A percentile compares a stretch with the other conserved stretches of the same genome.
Evolutionary conservation across 2,888 invertebrate genomes (phyloP).

Genomic region (Gisinianus flammeolus): DNA sequence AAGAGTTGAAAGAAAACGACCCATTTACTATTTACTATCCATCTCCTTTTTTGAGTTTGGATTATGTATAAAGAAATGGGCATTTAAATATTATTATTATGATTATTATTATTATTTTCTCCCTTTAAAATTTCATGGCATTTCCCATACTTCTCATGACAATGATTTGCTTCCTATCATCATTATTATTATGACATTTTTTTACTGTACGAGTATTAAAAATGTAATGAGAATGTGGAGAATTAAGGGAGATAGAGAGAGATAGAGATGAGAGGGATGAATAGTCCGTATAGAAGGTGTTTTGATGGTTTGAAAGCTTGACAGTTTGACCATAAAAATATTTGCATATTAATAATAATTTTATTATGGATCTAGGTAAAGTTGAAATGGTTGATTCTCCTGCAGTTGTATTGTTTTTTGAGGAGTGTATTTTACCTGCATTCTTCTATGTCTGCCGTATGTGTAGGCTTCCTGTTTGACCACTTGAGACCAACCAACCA

Average conservation of each 20-base stretch:
- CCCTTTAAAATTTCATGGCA: not conserved
- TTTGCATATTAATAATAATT: slow-evolving; percentile 13
- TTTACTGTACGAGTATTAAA: not conserved
- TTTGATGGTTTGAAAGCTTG: not conserved
- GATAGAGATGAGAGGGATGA: not conserved
- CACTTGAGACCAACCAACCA: slow-evolving; percentile 45
- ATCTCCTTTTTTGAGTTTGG: no score
- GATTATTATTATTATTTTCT: no score
- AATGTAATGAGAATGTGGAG: not conserved
- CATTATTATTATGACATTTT: not conserved
- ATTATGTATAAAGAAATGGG: no score
- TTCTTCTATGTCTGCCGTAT: not conserved
- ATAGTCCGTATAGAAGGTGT: no score
- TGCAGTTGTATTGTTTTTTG: not conserved
- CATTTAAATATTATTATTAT: no score
- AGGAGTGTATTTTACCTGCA: slow-evolving; percentile 4
- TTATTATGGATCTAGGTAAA: slow-evolving; percentile 38
- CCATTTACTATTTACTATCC: no score
- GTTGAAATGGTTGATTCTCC: slow-evolving; percentile 11
- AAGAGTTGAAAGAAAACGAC: no score
- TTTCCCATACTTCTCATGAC: no score
- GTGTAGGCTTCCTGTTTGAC: slow-evolving; percentile 58
- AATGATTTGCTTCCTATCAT: not conserved
- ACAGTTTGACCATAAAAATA: slow-evolving; percentile 7
- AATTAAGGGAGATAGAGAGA: not conserved